Base-by-base conservation (phyloP, 2,797 vertebrate genomes). In the Discoglossus pictus region DNA sequence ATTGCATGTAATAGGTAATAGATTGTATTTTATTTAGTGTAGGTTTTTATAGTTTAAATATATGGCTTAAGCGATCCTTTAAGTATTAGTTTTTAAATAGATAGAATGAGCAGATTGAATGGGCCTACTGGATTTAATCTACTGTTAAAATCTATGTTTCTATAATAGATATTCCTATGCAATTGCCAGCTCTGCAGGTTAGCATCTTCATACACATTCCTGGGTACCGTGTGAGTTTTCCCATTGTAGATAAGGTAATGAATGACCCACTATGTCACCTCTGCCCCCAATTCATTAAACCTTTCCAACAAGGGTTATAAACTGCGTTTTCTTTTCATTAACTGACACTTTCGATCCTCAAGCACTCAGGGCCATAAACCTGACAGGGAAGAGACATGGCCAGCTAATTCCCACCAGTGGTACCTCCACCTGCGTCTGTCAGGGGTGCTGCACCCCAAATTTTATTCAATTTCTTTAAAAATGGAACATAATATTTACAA, bases 321-420 rank as follows among this genome's bases (percentile, higher is more conserved):
- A 64, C 51, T 35, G 25, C 40, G 68, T 71, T 71, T 71, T 71
- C 68, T 71, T 71, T 71, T 64, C 68, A 71, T 71, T 71, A 71
- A 52, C 62, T 71, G 53, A 71, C 64, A 64, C 61, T 34, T 54
- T 70, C 38, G 34, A 44, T 58, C 54, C 50, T 68, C 54, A 17
- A 35, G 43, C 39, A 38, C 54, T 42, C 51, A 63, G 68, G 68
- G 61, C 55, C 68, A 64, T 71, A 71, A 71, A 71, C 25, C 61
- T 71, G 68, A 64, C 61, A 64, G 68, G 23, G 55, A 23, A 59
- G 68, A 58, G 68, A 42, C 61, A 58, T 63, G 42, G 42, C 25
- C 27, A 35, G 43, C 9, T 27, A 34, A 36, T 64, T 59, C 61
- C 51, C 60, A 58, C 51, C 27, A 13, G 7, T 25, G 35, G 34